phyloP scores from a whole-genome alignment of 2,797 vertebrate genomes.

The Hydrocynus forskahlii region DNA sequence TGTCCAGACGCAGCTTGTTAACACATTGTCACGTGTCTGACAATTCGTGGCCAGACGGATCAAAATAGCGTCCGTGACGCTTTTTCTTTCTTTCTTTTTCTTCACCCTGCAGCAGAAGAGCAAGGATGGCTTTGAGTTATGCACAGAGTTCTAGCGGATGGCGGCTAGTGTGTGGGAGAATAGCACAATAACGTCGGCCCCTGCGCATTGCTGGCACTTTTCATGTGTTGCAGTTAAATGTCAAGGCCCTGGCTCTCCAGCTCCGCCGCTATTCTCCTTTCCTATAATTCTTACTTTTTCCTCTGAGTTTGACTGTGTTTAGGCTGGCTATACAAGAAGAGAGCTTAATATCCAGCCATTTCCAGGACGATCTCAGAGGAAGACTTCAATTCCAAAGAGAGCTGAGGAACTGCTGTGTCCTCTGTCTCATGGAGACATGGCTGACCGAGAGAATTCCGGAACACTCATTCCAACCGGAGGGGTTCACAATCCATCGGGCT shows the following conservation, averaged over 20 bases:
- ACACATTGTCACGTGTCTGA: constrained; percentile 69
- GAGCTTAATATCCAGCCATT: no score
- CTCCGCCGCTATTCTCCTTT: constrained; percentile 6
- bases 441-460: no score
- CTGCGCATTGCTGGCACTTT: constrained; percentile 12
- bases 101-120: not conserved
- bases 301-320: not conserved
- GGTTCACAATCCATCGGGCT: no score
- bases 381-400: no score
- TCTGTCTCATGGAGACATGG: no score
- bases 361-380: no score
- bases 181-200: constrained; percentile 23
- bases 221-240: constrained; percentile 29
- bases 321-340: not conserved
- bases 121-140: constrained; percentile 6
- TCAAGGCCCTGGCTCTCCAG: constrained; percentile 21
- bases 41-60: constrained; percentile 42
- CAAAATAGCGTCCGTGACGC: not conserved
- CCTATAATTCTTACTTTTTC: not conserved
- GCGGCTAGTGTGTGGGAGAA: constrained; percentile 18
- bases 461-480: no score
- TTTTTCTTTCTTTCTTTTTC: not conserved
- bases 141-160: not conserved
- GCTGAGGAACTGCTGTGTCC: no score
- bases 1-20: constrained; percentile 49